Percentiles rank a stretch among this genome's conserved stretches.
phyloP scores from a whole-genome alignment of 2,797 vertebrate species.

The Gila robusta region DNA sequence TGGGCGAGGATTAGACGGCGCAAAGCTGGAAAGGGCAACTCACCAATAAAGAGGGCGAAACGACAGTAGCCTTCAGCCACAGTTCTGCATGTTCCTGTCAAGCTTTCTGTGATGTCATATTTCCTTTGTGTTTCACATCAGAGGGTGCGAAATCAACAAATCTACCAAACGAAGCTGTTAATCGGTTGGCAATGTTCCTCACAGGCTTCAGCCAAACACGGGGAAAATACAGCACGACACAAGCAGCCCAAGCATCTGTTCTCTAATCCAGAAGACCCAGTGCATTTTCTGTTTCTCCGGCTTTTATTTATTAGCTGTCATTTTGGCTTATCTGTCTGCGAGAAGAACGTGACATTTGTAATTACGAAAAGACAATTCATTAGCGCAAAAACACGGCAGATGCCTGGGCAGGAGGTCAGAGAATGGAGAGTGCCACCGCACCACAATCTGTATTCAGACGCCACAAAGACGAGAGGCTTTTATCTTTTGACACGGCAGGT shows the following conservation, averaged over 20 bases:
- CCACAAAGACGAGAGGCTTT: slow-evolving; percentile 68
- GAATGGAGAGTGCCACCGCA: slow-evolving; percentile 69
- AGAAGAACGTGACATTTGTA: slow-evolving; percentile 76
- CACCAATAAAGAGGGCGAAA: not conserved
- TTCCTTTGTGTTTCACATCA: slow-evolving; percentile 46
- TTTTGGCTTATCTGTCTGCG: slow-evolving; percentile 73
- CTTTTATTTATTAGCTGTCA: slow-evolving; percentile 72
- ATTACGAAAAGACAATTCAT: slow-evolving; percentile 81
- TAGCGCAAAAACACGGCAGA: slow-evolving; percentile 73
- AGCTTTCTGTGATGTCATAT: slow-evolving; percentile 50
- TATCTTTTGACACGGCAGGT: slow-evolving; percentile 73
- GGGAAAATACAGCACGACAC: slow-evolving; percentile 64
- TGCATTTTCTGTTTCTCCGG: slow-evolving; percentile 35
- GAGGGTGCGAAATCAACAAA: slow-evolving; percentile 49
- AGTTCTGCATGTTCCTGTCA: slow-evolving; percentile 30
- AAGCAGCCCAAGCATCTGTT: slow-evolving; percentile 73
- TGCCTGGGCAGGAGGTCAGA: slow-evolving; percentile 67
- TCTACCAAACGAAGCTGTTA: slow-evolving; percentile 62
- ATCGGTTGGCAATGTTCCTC: slow-evolving; percentile 72
- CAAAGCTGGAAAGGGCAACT: not conserved
- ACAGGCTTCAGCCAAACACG: slow-evolving; percentile 69
- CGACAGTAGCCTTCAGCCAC: slow-evolving; percentile 16
- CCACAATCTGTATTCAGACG: slow-evolving; percentile 74
- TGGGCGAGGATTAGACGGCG: not conserved
- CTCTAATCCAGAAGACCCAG: slow-evolving; percentile 60